A percentile compares a stretch with the other conserved stretches of the same genome.
Evolutionary conservation across 1,140 invertebrate genomes (phyloP).

Genomic region (Grapholita molesta): DNA sequence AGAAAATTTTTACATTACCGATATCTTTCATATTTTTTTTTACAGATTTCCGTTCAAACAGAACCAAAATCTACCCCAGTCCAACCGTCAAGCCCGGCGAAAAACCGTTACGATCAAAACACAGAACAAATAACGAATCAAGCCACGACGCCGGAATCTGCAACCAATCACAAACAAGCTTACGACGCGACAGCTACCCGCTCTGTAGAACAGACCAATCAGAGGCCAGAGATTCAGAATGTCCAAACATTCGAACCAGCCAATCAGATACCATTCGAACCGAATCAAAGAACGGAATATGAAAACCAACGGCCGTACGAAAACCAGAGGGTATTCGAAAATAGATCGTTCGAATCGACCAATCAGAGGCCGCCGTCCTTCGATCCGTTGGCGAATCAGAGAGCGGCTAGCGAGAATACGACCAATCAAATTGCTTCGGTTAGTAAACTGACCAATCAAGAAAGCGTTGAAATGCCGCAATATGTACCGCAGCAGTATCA

Average conservation of each 20-base stretch:
- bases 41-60: constrained; percentile 27
- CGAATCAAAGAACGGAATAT: constrained; percentile 18
- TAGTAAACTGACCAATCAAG: constrained; percentile 27
- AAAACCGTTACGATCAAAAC: constrained; percentile 29
- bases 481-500: constrained; percentile 37
- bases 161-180: constrained; percentile 31
- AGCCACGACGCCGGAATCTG: constrained; percentile 19
- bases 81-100: constrained; percentile 35
- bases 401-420: constrained; percentile 9
- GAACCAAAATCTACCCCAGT: constrained; percentile 34
- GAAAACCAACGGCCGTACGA: constrained; percentile 26
- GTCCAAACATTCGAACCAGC: not conserved
- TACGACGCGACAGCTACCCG: constrained; percentile 32
- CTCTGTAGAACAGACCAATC: constrained; percentile 8
- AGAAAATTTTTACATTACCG: too few relatives aligned
- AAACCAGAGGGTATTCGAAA: not conserved
- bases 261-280: not conserved
- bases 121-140: constrained; percentile 22
- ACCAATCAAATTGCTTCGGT: constrained; percentile 17
- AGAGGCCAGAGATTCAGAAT: not conserved
- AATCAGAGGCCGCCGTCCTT: constrained; percentile 25
- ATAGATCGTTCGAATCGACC: constrained; percentile 1
- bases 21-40: not conserved
- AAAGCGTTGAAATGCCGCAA: constrained; percentile 28
- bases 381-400: constrained; percentile 32